Evolutionary conservation across 2,888 invertebrate species (phyloP).

Genomic region (Thymelicus sylvestris): DNA sequence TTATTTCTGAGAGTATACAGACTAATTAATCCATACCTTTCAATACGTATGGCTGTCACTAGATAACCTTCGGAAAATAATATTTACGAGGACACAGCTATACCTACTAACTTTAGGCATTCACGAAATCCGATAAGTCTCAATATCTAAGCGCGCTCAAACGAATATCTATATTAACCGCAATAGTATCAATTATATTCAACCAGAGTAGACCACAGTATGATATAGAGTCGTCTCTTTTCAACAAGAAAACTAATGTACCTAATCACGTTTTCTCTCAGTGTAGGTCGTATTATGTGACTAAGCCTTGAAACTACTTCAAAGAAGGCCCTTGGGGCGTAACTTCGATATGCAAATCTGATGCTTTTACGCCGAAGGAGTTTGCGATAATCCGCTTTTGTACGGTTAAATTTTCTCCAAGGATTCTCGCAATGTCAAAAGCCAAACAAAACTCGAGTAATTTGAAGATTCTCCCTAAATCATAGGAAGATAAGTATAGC

Average conservation of each 20-base stretch:
- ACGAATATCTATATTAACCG: constrained; percentile 28
- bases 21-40: constrained; percentile 20
- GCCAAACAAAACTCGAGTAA: constrained; percentile 3
- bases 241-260: not conserved
- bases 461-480: no score
- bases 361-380: constrained; percentile 19
- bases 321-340: constrained; percentile 3
- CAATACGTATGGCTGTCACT: constrained; percentile 1
- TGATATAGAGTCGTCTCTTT: not conserved
- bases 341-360: constrained; percentile 22
- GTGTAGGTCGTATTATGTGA: not conserved
- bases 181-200: constrained; percentile 26
- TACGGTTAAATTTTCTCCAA: constrained; percentile 21
- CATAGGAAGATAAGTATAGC: no score
- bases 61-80: constrained; percentile 21
- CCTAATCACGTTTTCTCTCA: not conserved
- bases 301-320: not conserved
- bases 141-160: constrained; percentile 34
- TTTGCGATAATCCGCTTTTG: constrained; percentile 21
- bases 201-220: constrained; percentile 23
- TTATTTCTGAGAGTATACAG: not conserved
- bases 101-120: constrained; percentile 28
- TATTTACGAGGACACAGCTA: constrained; percentile 21
- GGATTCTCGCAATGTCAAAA: constrained; percentile 12
- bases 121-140: constrained; percentile 35